Conservation (phyloP, 2,888 invertebrate genomes). For the Harpalus rubripes region DNA sequence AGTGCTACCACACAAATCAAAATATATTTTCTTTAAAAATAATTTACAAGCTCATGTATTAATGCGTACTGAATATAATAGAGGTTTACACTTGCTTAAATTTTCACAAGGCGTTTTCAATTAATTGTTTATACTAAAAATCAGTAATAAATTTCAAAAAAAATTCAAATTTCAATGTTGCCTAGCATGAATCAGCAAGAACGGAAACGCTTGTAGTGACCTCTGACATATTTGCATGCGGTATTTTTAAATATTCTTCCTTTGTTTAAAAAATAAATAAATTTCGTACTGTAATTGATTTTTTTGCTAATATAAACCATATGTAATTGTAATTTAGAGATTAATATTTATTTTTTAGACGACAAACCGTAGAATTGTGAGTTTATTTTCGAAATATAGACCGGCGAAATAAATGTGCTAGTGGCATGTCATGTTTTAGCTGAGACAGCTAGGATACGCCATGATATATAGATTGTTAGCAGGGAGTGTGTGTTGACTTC, state of each 20-base stretch:
- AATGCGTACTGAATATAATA: too few species aligned
- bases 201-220: constrained; percentile 52
- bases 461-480: constrained; percentile 76
- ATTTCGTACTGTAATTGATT: neutral
- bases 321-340: constrained; percentile 8
- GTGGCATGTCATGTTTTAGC: constrained; percentile 65
- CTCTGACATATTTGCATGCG: constrained; percentile 57
- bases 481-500: constrained; percentile 74
- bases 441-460: constrained; percentile 73
- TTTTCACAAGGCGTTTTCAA: too few species aligned
- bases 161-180: constrained; percentile 7
- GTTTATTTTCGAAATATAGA: constrained; percentile 35
- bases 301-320: constrained; percentile 10
- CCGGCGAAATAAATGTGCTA: constrained; percentile 63
- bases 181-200: constrained; percentile 29
- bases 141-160: too few species aligned
- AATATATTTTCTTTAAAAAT: constrained; percentile 27
- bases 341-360: neutral
- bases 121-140: too few species aligned
- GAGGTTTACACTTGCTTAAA: too few species aligned
- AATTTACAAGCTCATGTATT: too few species aligned
- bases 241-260: constrained; percentile 64
- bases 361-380: neutral
- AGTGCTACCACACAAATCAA: constrained; percentile 7
- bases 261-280: constrained; percentile 64